These are phyloP conservation scores for Dolichoris vasculosae DNA, from an alignment of 1,140 invertebrate species.

Conservation along the genomic window DNA sequence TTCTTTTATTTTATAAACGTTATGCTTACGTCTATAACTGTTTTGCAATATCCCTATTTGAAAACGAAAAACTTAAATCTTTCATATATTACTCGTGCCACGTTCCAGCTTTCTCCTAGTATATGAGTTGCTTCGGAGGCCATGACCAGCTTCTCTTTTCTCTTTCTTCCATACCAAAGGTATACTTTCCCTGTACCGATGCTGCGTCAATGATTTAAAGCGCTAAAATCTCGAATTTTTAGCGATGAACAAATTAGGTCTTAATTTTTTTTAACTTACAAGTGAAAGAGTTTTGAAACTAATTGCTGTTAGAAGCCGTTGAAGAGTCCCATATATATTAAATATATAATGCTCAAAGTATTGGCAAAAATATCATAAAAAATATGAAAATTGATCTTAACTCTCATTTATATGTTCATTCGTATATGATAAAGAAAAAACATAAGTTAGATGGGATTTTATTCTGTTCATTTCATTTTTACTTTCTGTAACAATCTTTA, in stretches of 20 bases:
- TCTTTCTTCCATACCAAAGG: not conserved
- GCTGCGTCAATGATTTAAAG: not conserved
- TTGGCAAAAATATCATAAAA: no score
- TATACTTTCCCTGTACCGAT: not conserved
- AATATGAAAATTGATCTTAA: no score
- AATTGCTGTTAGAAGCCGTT: not conserved
- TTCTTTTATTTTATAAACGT: not conserved
- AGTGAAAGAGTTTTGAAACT: not conserved
- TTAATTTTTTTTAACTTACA: not conserved
- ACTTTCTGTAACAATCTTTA: no score
- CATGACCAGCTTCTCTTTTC: not conserved
- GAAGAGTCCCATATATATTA: not conserved
- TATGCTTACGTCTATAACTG: not conserved
- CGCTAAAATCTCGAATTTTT: not conserved
- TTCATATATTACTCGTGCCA: not conserved
- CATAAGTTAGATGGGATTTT: no score
- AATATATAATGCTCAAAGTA: no score
- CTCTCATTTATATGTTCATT: no score
- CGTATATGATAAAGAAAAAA: no score
- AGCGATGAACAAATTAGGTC: not conserved
- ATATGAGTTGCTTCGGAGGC: not conserved
- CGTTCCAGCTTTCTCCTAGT: constrained; percentile 19
- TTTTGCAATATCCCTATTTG: not conserved
- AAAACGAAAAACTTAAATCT: not conserved
- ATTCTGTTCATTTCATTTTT: no score